phyloP scores from a whole-genome alignment of 2,888 invertebrate genomes.

The Philereme vetulata region DNA sequence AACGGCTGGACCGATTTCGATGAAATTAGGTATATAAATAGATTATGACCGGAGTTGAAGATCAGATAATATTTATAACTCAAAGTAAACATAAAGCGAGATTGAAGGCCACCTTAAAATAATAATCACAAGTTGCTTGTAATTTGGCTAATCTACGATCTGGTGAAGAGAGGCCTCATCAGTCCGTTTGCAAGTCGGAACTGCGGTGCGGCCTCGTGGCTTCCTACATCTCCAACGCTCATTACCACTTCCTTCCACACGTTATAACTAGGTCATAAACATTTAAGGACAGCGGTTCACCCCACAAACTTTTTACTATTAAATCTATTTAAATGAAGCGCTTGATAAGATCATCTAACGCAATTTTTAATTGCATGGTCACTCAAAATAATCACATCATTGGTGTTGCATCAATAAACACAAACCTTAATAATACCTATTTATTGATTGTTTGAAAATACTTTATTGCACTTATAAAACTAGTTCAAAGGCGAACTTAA shows the following conservation, averaged over 20 bases:
- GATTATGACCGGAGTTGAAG: too few species aligned
- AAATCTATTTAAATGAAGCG: conserved; percentile 1
- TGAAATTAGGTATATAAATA: too few species aligned
- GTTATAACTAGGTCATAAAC: conserved; percentile 48
- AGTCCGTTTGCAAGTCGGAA: conserved; percentile 42
- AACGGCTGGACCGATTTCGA: too few species aligned
- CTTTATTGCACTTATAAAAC: too few species aligned
- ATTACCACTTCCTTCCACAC: conserved; percentile 61
- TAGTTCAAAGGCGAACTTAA: too few species aligned
- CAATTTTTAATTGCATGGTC: neutral
- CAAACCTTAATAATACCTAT: too few species aligned
- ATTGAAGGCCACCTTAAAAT: too few species aligned
- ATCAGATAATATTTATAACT: too few species aligned
- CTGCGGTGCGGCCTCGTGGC: conserved; percentile 53
- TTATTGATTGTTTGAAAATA: too few species aligned
- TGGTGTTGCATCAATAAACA: neutral
- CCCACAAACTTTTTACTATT: conserved; percentile 11
- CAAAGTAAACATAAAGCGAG: too few species aligned
- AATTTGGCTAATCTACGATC: conserved; percentile 14
- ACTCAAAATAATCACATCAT: neutral
- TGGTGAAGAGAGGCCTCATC: conserved; percentile 20
- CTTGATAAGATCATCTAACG: neutral
- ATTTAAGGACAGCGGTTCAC: conserved; percentile 43
- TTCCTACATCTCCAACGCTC: conserved; percentile 63
- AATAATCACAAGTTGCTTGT: neutral